Conservation (phyloP, 2,888 invertebrate genomes). For the Congeria kusceri region DNA sequence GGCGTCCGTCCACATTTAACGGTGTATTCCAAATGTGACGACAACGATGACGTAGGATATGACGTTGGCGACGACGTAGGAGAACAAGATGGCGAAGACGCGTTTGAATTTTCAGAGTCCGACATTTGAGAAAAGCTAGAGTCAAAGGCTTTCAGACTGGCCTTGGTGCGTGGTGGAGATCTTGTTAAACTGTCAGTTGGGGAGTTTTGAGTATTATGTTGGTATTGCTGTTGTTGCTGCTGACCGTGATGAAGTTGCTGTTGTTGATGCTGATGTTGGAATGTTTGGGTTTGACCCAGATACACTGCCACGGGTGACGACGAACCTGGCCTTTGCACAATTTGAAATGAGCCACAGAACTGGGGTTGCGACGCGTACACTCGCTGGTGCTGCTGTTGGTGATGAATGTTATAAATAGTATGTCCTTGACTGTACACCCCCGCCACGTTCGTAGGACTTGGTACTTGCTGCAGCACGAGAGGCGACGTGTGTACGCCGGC, state of each 20-base stretch:
- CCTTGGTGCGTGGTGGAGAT: conserved; percentile 62
- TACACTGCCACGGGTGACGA: conserved; percentile 54
- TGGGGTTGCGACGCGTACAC: conserved; percentile 34
- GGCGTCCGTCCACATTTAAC: conserved; percentile 51
- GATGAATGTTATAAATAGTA: conserved; percentile 1
- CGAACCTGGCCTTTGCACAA: conserved; percentile 59
- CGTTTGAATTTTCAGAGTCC: conserved; percentile 35
- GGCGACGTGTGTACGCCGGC: conserved; percentile 50
- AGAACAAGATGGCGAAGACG: conserved; percentile 57
- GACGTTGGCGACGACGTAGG: conserved; percentile 33
- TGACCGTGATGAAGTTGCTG: neutral
- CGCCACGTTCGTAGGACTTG: conserved; percentile 28
- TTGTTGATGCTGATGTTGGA: neutral
- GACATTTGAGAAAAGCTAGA: conserved; percentile 50
- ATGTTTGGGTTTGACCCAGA: conserved; percentile 54
- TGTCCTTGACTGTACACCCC: conserved; percentile 31
- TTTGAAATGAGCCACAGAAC: conserved; percentile 69
- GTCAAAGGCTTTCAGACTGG: conserved; percentile 60
- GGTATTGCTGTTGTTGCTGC: neutral
- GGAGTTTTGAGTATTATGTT: conserved; percentile 17
- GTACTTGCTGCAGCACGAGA: conserved; percentile 41
- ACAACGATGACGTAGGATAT: conserved; percentile 9
- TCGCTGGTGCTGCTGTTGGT: conserved; percentile 43
- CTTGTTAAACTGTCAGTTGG: conserved; percentile 31
- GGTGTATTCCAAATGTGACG: conserved; percentile 40